Percentiles rank a stretch among this genome's conserved stretches.
These are phyloP conservation scores for Theocolax elegans DNA, from an alignment of 1,140 invertebrate species.

Conservation along the genomic window DNA sequence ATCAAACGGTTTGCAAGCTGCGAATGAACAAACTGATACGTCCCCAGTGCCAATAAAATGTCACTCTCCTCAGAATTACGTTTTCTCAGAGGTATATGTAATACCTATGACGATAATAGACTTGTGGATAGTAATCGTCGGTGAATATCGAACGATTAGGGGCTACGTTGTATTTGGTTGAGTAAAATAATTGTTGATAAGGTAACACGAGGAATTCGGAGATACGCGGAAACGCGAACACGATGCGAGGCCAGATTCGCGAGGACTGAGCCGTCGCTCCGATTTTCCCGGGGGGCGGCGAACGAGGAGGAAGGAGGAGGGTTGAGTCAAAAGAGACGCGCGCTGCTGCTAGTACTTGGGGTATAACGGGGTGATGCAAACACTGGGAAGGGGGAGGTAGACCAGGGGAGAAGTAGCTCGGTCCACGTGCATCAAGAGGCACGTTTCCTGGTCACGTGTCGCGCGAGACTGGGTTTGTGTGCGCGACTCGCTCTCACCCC, in stretches of 20 bases:
- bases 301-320: not conserved
- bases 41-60: not conserved
- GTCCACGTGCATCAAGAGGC: conserved; percentile 59
- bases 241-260: conserved; percentile 27
- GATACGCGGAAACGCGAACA: not conserved
- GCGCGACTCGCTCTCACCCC: conserved; percentile 5
- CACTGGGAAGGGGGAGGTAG: not conserved
- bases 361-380: not conserved
- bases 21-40: conserved; percentile 19
- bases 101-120: not conserved
- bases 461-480: not conserved
- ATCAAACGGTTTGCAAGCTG: not conserved
- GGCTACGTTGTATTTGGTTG: too few species aligned
- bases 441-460: conserved; percentile 62
- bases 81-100: conserved; percentile 4
- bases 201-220: not conserved
- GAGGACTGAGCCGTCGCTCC: conserved; percentile 39
- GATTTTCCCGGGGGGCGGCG: conserved; percentile 1
- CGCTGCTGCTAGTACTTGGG: not conserved
- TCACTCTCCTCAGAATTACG: conserved; percentile 1
- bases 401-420: conserved; percentile 13
- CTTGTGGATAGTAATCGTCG: too few species aligned
- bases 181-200: not conserved
- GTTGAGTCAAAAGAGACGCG: conserved; percentile 6
- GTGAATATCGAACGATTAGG: too few species aligned